Conservation (phyloP, 2,113 vertebrate genomes). For the Hymenochirus boettgeri region DNA sequence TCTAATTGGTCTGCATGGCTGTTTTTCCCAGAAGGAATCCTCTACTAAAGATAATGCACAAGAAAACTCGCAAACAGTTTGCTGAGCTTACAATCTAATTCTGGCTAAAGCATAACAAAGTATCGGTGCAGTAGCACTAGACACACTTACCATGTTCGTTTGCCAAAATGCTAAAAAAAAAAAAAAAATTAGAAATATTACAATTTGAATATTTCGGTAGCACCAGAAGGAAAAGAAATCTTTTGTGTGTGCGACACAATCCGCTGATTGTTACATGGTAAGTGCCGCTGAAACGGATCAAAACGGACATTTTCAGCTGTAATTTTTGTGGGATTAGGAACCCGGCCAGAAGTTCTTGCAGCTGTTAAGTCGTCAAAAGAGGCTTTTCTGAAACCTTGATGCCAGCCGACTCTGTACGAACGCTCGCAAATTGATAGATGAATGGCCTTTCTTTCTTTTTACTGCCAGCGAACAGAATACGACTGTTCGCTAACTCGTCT, state of each 20-base stretch:
- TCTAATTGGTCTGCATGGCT: too few species aligned
- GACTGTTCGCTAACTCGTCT: too few species aligned
- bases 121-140: too few species aligned
- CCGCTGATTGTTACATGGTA: slow-evolving; percentile 27
- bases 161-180: too few species aligned
- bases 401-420: slow-evolving; percentile 37
- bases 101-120: background rate
- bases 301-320: slow-evolving; percentile 25
- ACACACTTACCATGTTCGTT: too few species aligned
- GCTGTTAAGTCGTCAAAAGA: slow-evolving; percentile 41
- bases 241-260: background rate
- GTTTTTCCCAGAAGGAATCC: too few species aligned
- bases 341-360: slow-evolving; percentile 37
- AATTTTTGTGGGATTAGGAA: slow-evolving; percentile 34
- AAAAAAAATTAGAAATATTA: too few species aligned
- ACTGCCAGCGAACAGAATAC: too few species aligned
- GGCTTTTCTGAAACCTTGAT: slow-evolving; percentile 35
- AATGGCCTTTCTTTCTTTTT: slow-evolving; percentile 33
- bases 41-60: too few species aligned
- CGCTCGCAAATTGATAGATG: slow-evolving; percentile 36
- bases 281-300: slow-evolving; percentile 28
- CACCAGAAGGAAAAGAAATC: too few species aligned
- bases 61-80: too few species aligned
- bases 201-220: too few species aligned
- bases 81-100: background rate